A percentile compares a stretch with the other conserved stretches of the same genome.
Conservation (phyloP, 1,140 invertebrate species). For the Drosophila lacteicornis region DNA sequence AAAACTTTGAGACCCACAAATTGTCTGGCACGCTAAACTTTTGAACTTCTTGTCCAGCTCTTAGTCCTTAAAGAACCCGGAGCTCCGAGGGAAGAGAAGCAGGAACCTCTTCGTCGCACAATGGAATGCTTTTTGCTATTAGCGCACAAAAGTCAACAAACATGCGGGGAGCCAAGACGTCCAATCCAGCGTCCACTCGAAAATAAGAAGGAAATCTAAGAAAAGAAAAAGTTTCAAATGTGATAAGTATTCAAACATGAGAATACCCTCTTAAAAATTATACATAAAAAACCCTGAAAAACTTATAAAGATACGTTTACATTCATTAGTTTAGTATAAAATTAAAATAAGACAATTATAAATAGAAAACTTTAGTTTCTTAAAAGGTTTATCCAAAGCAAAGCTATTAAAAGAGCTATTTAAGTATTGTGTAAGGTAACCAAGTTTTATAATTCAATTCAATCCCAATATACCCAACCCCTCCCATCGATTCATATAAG, state of each 20-base stretch:
- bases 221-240: not conserved
- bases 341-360: no score
- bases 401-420: not conserved
- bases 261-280: not conserved
- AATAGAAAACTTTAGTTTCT: no score
- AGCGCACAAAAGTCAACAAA: slow-evolving; percentile 80
- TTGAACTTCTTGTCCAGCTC: slow-evolving; percentile 57
- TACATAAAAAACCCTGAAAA: not conserved
- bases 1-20: slow-evolving; percentile 77
- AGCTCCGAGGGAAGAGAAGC: not conserved
- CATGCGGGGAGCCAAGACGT: slow-evolving; percentile 43
- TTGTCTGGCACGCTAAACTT: slow-evolving; percentile 73
- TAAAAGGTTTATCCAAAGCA: no score
- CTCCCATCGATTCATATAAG: not conserved
- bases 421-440: not conserved
- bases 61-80: slow-evolving; percentile 5
- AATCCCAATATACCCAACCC: not conserved
- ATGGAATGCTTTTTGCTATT: slow-evolving; percentile 73
- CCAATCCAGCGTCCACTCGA: slow-evolving; percentile 51
- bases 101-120: slow-evolving; percentile 49
- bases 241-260: not conserved
- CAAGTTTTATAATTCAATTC: no score
- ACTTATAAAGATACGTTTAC: no score
- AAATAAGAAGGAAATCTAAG: slow-evolving; percentile 47
- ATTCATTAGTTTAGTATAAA: no score